Evolutionary conservation across 2,797 vertebrate genomes (phyloP).

Genomic region (Gymnoscopelus braueri): DNA sequence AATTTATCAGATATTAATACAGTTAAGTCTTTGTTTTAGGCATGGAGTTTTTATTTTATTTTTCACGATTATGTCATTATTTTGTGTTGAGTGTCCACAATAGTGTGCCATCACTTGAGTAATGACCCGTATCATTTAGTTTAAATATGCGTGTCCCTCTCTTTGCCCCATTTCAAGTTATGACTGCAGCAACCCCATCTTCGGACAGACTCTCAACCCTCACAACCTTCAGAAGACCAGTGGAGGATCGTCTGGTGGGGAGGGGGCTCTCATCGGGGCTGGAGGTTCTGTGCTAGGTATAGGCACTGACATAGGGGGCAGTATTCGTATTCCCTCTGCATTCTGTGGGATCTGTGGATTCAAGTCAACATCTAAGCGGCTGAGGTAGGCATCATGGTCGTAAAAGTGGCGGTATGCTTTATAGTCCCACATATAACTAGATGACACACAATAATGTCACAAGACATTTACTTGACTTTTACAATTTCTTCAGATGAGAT

Average conservation of each 20-base stretch:
- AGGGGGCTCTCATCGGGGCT: constrained; percentile 81
- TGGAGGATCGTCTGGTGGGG: constrained; percentile 89
- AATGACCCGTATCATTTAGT: too few relatives aligned
- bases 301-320: constrained; percentile 79
- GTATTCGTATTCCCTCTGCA: constrained; percentile 82
- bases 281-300: constrained; percentile 86
- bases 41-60: not conserved
- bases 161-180: constrained; percentile 74
- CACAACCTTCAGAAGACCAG: constrained; percentile 83
- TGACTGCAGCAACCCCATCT: constrained; percentile 91
- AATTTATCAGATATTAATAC: too few relatives aligned
- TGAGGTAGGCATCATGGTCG: constrained; percentile 76
- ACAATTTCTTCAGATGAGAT: too few relatives aligned
- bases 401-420: too few relatives aligned
- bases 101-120: not conserved
- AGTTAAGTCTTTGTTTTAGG: too few relatives aligned
- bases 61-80: too few relatives aligned
- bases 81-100: too few relatives aligned
- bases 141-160: not conserved
- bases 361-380: constrained; percentile 79
- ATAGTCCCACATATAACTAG: not conserved
- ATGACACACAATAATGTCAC: not conserved
- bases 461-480: too few relatives aligned
- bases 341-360: constrained; percentile 86
- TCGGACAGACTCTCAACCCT: constrained; percentile 87